Percentiles rank a stretch among this genome's conserved stretches.
Conservation (phyloP, 2,113 vertebrate species). For the Rousettus leschenaultii region DNA sequence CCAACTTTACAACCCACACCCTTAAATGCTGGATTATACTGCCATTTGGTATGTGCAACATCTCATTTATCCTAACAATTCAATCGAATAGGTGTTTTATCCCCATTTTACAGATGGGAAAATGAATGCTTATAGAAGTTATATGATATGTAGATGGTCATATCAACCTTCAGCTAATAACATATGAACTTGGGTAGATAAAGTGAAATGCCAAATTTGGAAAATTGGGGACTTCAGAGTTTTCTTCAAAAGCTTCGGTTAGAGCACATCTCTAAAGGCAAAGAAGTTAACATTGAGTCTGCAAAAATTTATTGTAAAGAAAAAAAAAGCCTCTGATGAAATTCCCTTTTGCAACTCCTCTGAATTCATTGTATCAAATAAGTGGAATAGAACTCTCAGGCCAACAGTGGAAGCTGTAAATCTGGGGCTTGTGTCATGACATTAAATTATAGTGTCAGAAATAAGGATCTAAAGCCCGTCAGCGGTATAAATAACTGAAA, state of each 20-base stretch:
- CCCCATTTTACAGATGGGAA: not conserved
- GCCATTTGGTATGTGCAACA: not conserved
- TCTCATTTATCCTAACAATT: not conserved
- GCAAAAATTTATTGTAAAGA: not conserved
- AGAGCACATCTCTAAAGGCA: slow-evolving; percentile 20
- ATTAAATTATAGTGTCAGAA: slow-evolving; percentile 74
- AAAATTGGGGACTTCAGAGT: slow-evolving; percentile 7
- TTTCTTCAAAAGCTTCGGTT: not conserved
- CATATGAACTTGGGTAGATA: not conserved
- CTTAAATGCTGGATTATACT: not conserved
- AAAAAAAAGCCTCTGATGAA: slow-evolving; percentile 35
- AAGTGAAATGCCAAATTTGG: not conserved
- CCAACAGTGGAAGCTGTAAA: slow-evolving; percentile 65
- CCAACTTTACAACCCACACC: not conserved
- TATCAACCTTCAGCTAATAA: not conserved
- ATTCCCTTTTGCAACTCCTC: not conserved
- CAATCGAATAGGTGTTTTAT: not conserved
- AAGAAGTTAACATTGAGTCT: not conserved
- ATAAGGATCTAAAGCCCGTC: slow-evolving; percentile 67
- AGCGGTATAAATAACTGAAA: slow-evolving; percentile 73
- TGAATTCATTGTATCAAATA: slow-evolving; percentile 53
- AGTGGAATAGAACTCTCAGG: slow-evolving; percentile 48
- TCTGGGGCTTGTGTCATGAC: slow-evolving; percentile 55
- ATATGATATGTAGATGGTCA: not conserved
- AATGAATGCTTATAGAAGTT: not conserved